phyloP scores from a whole-genome alignment of 1,140 invertebrate species.

The Diachasma alloeum region DNA sequence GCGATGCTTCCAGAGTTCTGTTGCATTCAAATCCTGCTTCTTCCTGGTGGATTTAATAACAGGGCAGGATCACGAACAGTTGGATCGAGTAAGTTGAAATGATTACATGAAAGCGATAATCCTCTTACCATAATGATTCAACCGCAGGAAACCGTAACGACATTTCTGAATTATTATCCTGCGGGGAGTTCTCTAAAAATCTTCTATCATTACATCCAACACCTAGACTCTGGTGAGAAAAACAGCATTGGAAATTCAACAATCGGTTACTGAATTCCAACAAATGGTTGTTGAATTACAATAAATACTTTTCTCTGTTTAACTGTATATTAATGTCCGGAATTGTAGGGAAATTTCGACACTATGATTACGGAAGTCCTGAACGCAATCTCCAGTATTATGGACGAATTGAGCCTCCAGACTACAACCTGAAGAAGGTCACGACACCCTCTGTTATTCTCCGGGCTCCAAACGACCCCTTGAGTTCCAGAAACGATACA shows the following conservation, averaged over 20 bases:
- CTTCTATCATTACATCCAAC: too few species aligned
- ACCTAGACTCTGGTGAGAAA: too few species aligned
- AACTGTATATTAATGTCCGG: too few species aligned
- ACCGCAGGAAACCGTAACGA: too few species aligned
- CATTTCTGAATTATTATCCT: too few species aligned
- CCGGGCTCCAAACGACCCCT: constrained; percentile 10
- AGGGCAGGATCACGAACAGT: constrained; percentile 63
- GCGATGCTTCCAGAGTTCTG: too few species aligned
- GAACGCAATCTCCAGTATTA: constrained; percentile 55
- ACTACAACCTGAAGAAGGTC: constrained; percentile 48
- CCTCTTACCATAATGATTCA: too few species aligned
- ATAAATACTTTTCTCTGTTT: too few species aligned
- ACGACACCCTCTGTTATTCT: constrained; percentile 1
- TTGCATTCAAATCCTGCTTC: background rate
- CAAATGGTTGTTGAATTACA: too few species aligned
- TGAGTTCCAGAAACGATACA: background rate
- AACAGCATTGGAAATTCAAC: too few species aligned
- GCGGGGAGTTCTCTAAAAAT: too few species aligned
- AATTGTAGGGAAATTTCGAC: constrained; percentile 34
- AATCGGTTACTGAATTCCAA: too few species aligned
- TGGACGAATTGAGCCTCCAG: constrained; percentile 56
- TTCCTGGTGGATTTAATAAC: constrained; percentile 67
- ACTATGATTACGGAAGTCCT: constrained; percentile 55
- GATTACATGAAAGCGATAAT: background rate
- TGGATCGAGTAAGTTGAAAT: constrained; percentile 56